Conservation (phyloP, 2,113 vertebrate genomes). For the Cyphomyrus discorhynchus region DNA sequence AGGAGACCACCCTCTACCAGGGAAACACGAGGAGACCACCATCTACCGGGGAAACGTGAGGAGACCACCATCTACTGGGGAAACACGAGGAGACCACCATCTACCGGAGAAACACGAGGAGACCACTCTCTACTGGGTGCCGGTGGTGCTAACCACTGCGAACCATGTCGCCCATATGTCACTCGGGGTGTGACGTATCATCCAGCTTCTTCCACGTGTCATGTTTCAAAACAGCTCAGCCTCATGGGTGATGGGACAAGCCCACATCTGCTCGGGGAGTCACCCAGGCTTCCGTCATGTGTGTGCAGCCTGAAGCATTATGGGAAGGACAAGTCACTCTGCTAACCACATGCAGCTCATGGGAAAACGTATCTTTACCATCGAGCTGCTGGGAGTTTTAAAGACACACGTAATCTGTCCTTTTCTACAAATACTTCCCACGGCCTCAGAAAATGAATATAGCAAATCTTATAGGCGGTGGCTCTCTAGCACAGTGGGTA, state of each 20-base stretch:
- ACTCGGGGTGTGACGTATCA: neutral
- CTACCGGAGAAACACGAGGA: no score
- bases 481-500: neutral
- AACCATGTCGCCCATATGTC: neutral
- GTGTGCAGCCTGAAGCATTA: neutral
- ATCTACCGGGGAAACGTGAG: no score
- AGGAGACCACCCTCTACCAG: no score
- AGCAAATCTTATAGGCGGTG: neutral
- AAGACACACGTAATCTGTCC: neutral
- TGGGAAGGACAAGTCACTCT: neutral
- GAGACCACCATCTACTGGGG: no score
- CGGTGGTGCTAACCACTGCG: no score
- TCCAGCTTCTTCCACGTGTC: neutral
- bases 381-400: neutral
- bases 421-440: neutral
- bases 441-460: neutral
- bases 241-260: neutral
- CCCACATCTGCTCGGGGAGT: neutral
- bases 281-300: neutral
- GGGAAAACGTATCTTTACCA: neutral
- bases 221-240: neutral
- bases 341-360: neutral
- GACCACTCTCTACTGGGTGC: no score
- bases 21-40: no score
- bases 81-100: no score